A percentile compares a stretch with the other conserved stretches of the same genome.
phyloP scores from a whole-genome alignment of 2,888 invertebrate species.

The Microdon myrmicae region DNA sequence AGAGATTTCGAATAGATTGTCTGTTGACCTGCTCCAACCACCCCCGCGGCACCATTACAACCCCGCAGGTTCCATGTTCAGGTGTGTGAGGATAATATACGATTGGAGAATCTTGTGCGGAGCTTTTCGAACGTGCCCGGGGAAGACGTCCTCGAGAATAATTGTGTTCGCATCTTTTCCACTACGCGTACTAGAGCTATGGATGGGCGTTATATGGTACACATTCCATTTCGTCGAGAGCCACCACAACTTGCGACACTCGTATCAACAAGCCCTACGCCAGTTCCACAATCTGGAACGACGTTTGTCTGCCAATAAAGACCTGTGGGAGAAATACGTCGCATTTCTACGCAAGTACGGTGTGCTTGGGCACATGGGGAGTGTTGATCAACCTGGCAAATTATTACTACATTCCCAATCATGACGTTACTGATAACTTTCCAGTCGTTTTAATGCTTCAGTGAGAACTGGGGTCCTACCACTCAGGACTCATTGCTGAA shows the following conservation, averaged over 20 bases:
- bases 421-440: too few species aligned
- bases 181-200: not conserved
- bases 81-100: not conserved
- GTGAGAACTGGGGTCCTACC: constrained; percentile 6
- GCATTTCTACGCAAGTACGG: constrained; percentile 9
- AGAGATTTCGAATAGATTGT: constrained; percentile 27
- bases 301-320: not conserved
- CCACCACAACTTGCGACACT: constrained; percentile 3
- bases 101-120: constrained; percentile 24
- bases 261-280: constrained; percentile 1
- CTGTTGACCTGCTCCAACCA: constrained; percentile 20
- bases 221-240: constrained; percentile 17
- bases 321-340: constrained; percentile 11
- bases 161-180: constrained; percentile 12
- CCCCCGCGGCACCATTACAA: not conserved
- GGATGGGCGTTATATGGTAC: constrained; percentile 16
- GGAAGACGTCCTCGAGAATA: not conserved
- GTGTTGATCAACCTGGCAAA: constrained; percentile 4
- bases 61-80: not conserved
- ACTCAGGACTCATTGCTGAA: constrained; percentile 21
- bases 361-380: constrained; percentile 3
- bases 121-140: constrained; percentile 19
- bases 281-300: constrained; percentile 18
- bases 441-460: constrained; percentile 29
- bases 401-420: too few species aligned